Evolutionary conservation across 2,113 vertebrate genomes (phyloP), one percentile per base, ranked within the genome.

Genomic region (Phrynocephalus versicolor): DNA sequence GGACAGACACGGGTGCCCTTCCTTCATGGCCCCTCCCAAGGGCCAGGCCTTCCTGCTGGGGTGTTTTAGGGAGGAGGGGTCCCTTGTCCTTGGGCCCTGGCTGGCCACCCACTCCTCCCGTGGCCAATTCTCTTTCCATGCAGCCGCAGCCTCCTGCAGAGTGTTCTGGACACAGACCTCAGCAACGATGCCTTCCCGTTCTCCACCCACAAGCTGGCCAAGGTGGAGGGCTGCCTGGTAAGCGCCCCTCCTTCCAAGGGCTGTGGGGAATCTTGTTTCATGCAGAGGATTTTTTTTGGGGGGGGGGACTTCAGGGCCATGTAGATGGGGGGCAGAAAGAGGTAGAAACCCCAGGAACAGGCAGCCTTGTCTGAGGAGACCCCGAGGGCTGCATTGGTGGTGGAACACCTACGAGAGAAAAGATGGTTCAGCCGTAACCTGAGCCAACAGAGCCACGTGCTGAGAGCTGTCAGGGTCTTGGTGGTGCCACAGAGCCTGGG

Each of bases 141-240:
- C 95, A 99, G 98, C 90, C 98, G 98, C 0, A 76, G 91, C 1
- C 95, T 99, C 0, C 96, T 99, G 73, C 97, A 99, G 89, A 97
- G 99, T 41, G 97, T 99, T 75, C 92, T 99, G 0, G 97, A 98
- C 64, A 80, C 96, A 0, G 98, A 99, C 92, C 97, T 99, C 90
- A 98, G 97, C 90, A 95, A 99, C 0, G 95, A 98, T 18, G 97
- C 97, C 30, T 99, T 99, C 85, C 98, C 98, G 0, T 99, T 99
- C 96, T 99, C 98, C 69, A 97, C 97, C 3, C 98, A 99, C 95
- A 97, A 97, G 89, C 91, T 99, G 65, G 95, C 96, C 79, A 95
- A 58, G 0, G 97, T 97, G 0, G 97, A 97, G 0, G 98, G 97
- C 75, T 97, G 97, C 93, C 92, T 90, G 97, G 98, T 99, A 95